Evolutionary conservation across 2,113 vertebrate genomes (phyloP), one percentile per base, ranked within the genome.

Genomic region (Jacana jacana): DNA sequence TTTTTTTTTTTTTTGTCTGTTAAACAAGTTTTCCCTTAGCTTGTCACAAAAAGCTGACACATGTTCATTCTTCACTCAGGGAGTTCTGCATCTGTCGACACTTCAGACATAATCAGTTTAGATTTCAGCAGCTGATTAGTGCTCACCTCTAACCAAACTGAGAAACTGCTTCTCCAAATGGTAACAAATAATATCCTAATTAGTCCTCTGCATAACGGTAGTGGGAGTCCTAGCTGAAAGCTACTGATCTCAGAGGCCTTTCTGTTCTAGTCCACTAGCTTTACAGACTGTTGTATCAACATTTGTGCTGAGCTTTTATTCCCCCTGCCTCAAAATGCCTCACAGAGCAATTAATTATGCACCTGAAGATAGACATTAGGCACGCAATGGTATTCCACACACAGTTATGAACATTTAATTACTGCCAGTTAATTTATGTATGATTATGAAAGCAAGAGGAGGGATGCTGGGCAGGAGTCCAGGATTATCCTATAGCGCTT

Each of bases 21-120:
- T 49, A 78, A 91, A 91, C 58, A 71, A 88, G 73, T 93, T 81
- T 97, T 97, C 91, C 93, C 87, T 87, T 91, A 66, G 82, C 87
- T 97, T 86, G 89, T 96, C 79, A 63, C 57, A 51, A 70, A 96
- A 96, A 96, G 88, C 75, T 94, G 95, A 97, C 92, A 94, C 96
- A 92, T 92, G 96, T 97, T 97, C 64, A 8, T 97, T 86, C 97
- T 97, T 97, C 91, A 92, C 89, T 90, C 31, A 5, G 93, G 94
- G 91, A 94, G 63, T 88, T 95, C 88, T 96, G 92, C 97, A 97
- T 98, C 97, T 98, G 97, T 97, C 93, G 96, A 95, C 96, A 96
- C 97, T 98, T 98, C 97, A 98, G 97, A 97, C 96, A 95, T 97
- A 97, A 98, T 98, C 97, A 97, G 97, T 98, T 98, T 97, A 98